A percentile compares a stretch with the other conserved stretches of the same genome.
Conservation (phyloP, 1,140 invertebrate genomes). For the Panulirus ornatus region DNA sequence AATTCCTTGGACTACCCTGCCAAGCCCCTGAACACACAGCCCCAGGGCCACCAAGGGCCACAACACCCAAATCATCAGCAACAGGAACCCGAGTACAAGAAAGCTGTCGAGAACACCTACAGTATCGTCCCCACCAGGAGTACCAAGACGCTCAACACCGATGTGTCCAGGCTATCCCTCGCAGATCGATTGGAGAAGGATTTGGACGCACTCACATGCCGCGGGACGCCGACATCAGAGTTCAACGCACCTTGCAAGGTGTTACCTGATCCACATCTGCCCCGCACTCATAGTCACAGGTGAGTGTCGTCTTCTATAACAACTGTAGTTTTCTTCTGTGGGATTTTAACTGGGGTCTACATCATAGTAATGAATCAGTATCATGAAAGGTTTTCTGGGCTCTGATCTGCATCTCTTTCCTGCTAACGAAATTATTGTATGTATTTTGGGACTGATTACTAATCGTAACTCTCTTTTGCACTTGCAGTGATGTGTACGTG, state of each 20-base stretch:
- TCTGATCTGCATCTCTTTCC: background rate
- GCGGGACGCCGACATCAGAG: conserved; percentile 62
- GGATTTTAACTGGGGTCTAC: no score
- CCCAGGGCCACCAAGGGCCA: conserved; percentile 15
- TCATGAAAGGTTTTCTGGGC: no score
- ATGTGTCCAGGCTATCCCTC: conserved; percentile 70
- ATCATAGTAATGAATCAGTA: no score
- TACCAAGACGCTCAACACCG: conserved; percentile 74
- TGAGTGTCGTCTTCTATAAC: no score
- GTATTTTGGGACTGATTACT: background rate
- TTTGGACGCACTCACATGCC: conserved; percentile 67
- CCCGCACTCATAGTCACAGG: conserved; percentile 71
- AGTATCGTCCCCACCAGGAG: conserved; percentile 71
- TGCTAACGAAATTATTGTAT: background rate
- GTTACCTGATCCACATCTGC: conserved; percentile 52
- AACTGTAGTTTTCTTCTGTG: no score
- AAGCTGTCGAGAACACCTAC: conserved; percentile 73
- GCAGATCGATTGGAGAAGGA: conserved; percentile 75
- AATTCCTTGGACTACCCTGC: conserved; percentile 76
- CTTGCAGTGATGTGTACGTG: conserved; percentile 79
- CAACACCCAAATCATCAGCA: conserved; percentile 32
- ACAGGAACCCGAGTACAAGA: conserved; percentile 52
- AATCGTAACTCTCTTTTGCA: conserved; percentile 67
- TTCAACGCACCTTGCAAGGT: conserved; percentile 54
- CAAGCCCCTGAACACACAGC: conserved; percentile 70